These are phyloP conservation scores for Falco concolor DNA, from an alignment of 2,797 vertebrate genomes.

Conservation along the genomic window DNA sequence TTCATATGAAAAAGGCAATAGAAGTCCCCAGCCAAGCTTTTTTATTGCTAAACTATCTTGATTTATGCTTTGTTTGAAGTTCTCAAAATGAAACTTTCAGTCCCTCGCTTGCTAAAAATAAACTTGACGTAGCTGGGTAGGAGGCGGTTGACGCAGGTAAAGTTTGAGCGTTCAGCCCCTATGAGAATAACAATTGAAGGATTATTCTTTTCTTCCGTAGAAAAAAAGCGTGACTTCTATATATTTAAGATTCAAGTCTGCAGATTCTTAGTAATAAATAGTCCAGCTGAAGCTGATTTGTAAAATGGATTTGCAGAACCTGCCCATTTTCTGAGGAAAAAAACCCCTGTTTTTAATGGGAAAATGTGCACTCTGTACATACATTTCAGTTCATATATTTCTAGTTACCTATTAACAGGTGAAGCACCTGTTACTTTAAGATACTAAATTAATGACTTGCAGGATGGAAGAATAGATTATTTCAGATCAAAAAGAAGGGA, in stretches of 20 bases:
- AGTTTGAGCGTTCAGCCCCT: background rate
- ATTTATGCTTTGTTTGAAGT: slow-evolving; percentile 57
- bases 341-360: background rate
- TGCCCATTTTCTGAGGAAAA: background rate
- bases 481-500: background rate
- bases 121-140: background rate
- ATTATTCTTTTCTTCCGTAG: background rate
- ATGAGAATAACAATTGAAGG: background rate
- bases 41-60: slow-evolving; percentile 46
- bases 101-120: background rate
- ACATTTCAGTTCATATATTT: background rate
- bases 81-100: slow-evolving; percentile 37
- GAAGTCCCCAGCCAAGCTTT: background rate
- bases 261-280: background rate
- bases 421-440: background rate
- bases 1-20: slow-evolving; percentile 27
- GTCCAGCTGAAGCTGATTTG: background rate
- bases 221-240: background rate
- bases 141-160: background rate
- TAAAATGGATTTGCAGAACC: background rate
- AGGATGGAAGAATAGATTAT: background rate
- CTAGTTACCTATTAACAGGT: background rate
- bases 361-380: background rate
- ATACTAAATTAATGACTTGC: background rate
- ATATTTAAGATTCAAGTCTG: background rate